These are phyloP conservation scores for Matsumyia berberina DNA, from an alignment of 2,888 invertebrate species.

Conservation along the genomic window DNA sequence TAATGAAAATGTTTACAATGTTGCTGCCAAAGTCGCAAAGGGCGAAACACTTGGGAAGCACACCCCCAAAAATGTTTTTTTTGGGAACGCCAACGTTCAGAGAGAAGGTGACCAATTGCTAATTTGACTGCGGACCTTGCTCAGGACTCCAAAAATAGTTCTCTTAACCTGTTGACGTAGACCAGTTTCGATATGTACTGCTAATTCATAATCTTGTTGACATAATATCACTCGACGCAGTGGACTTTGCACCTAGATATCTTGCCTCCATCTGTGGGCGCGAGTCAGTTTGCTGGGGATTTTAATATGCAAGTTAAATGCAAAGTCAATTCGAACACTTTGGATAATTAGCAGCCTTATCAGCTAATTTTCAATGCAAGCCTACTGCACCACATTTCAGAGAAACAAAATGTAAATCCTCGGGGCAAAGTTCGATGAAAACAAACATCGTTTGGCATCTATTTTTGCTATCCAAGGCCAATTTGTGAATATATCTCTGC, in stretches of 20 bases:
- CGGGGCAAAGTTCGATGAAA: slow-evolving; percentile 46
- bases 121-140: not conserved
- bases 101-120: not conserved
- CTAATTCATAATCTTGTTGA: slow-evolving; percentile 4
- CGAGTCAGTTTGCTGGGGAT: not conserved
- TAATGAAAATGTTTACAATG: slow-evolving; percentile 26
- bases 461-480: slow-evolving; percentile 45
- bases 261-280: not conserved
- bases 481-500: not conserved
- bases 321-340: not conserved
- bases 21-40: slow-evolving; percentile 6
- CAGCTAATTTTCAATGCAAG: not conserved
- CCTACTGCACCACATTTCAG: not conserved
- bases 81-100: not conserved
- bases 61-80: slow-evolving; percentile 12
- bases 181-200: not conserved
- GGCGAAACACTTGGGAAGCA: not conserved
- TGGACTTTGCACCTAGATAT: slow-evolving; percentile 40
- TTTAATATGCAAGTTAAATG: slow-evolving; percentile 8
- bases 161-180: slow-evolving; percentile 1
- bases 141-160: slow-evolving; percentile 6
- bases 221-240: slow-evolving; percentile 6
- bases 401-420: not conserved
- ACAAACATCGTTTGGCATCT: slow-evolving; percentile 30
- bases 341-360: slow-evolving; percentile 6